These are phyloP conservation scores for Oreochromis niloticus DNA, from an alignment of 2,113 vertebrate species.

Conservation along the genomic window DNA sequence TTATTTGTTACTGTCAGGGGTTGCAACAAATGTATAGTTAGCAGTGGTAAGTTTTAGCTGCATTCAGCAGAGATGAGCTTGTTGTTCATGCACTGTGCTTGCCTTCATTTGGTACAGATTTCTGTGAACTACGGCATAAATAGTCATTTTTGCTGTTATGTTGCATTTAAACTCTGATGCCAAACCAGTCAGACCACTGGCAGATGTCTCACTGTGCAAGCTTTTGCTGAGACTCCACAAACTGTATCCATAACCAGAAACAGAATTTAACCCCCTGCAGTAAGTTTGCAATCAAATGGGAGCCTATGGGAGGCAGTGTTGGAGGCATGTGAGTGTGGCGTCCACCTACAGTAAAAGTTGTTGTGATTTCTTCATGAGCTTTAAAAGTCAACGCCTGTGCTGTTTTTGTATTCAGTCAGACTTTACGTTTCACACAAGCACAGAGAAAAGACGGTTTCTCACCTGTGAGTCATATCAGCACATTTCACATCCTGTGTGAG, in stretches of 20 bases:
- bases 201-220: neutral
- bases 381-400: neutral
- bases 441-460: neutral
- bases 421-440: neutral
- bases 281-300: neutral
- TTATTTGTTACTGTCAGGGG: neutral
- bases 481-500: neutral
- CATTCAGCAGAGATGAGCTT: neutral
- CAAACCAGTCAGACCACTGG: neutral
- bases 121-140: neutral
- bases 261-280: neutral
- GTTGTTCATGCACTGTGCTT: fast-evolving
- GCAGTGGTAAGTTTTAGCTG: neutral
- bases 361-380: neutral
- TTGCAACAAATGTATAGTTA: neutral
- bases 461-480: neutral
- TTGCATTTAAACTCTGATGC: neutral
- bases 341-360: neutral
- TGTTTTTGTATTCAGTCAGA: neutral
- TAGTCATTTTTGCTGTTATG: neutral
- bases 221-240: neutral
- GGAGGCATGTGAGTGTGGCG: neutral
- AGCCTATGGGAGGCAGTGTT: neutral
- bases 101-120: neutral
- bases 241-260: neutral